Percentiles rank a stretch among this genome's conserved stretches.
Evolutionary conservation across 2,888 invertebrate species (phyloP).

Genomic region (Meta bourneti): DNA sequence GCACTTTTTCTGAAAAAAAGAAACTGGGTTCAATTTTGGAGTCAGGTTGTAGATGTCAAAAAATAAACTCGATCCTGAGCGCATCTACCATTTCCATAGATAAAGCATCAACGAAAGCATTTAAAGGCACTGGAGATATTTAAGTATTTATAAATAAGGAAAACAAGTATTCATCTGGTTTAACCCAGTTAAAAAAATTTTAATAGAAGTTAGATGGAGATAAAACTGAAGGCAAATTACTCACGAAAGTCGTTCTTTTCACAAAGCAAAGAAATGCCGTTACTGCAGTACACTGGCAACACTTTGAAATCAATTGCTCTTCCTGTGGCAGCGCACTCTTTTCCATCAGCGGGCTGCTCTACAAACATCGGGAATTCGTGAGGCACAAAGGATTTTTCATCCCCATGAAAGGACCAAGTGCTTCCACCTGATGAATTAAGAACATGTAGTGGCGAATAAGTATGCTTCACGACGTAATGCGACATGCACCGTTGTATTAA

Average conservation of each 20-base stretch:
- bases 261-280: not conserved
- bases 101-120: too few relatives aligned
- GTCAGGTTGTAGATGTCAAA: too few relatives aligned
- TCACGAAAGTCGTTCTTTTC: constrained; percentile 26
- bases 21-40: too few relatives aligned
- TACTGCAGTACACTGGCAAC: not conserved
- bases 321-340: constrained; percentile 7
- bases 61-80: too few relatives aligned
- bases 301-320: not conserved
- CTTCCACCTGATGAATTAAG: not conserved
- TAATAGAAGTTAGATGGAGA: too few relatives aligned
- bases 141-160: too few relatives aligned
- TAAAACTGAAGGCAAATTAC: not conserved
- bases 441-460: not conserved
- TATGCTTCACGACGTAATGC: not conserved
- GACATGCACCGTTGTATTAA: not conserved
- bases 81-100: too few relatives aligned
- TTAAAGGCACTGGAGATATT: too few relatives aligned
- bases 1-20: too few relatives aligned
- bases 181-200: too few relatives aligned
- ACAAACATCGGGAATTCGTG: not conserved
- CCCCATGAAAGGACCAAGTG: constrained; percentile 8
- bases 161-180: too few relatives aligned
- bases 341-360: not conserved
- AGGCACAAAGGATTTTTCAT: constrained; percentile 1